Percentiles rank a stretch among this genome's conserved stretches.
Evolutionary conservation across 1,140 invertebrate genomes (phyloP).

Genomic region (Ips typographus): DNA sequence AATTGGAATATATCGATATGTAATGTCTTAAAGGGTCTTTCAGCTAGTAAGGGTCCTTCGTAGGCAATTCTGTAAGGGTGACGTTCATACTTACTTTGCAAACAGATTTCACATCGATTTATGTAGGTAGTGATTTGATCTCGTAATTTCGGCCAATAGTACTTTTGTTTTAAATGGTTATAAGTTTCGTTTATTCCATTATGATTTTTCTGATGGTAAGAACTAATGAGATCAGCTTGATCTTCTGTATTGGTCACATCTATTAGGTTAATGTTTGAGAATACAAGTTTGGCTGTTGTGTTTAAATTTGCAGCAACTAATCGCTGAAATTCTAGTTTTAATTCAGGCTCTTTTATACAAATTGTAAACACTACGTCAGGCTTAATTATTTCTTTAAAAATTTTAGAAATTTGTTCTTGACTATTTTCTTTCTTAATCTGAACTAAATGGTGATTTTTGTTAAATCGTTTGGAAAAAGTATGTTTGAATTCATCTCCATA

Average conservation of each 20-base stretch:
- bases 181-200: constrained; percentile 36
- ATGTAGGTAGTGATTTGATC: constrained; percentile 18
- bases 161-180: constrained; percentile 29
- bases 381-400: not conserved
- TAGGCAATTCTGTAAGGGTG: constrained; percentile 29
- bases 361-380: constrained; percentile 16
- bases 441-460: not conserved
- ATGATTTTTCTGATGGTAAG: constrained; percentile 32
- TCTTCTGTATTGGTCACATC: no score
- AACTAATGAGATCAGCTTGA: constrained; percentile 9
- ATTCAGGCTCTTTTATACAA: constrained; percentile 13
- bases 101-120: constrained; percentile 35
- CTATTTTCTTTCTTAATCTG: no score
- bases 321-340: constrained; percentile 18
- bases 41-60: constrained; percentile 31
- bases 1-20: constrained; percentile 42
- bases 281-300: no score
- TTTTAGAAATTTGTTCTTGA: no score
- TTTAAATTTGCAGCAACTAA: constrained; percentile 8
- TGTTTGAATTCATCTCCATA: constrained; percentile 13
- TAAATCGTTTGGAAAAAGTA: constrained; percentile 6
- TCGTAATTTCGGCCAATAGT: constrained; percentile 35
- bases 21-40: constrained; percentile 42
- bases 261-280: no score
- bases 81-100: constrained; percentile 36